These are phyloP conservation scores for Mechanitis messenoides DNA, from an alignment of 2,888 invertebrate genomes.

Conservation along the genomic window DNA sequence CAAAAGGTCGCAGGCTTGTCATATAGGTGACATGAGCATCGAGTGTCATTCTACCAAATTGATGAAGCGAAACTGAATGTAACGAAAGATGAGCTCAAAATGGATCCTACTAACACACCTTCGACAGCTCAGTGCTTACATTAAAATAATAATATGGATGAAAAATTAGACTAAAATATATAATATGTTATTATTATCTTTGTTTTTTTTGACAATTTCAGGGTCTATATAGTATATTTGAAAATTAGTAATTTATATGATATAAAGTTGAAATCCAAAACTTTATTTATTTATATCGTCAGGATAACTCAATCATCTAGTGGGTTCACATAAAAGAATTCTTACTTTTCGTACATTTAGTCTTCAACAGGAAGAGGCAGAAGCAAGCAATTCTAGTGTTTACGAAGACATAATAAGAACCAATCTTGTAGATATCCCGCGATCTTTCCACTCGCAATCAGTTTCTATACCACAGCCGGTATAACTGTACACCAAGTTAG, in stretches of 20 bases:
- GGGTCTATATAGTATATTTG: too few species aligned
- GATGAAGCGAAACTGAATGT: not conserved
- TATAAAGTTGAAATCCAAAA: too few species aligned
- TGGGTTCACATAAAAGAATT: not conserved
- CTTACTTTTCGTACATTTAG: slow-evolving; percentile 11
- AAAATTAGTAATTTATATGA: too few species aligned
- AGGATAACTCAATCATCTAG: not conserved
- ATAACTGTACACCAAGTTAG: slow-evolving; percentile 27
- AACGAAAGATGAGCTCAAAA: not conserved
- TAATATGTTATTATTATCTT: too few species aligned
- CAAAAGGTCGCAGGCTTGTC: slow-evolving; percentile 1
- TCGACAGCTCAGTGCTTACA: too few species aligned
- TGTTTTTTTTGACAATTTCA: too few species aligned
- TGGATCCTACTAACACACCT: too few species aligned
- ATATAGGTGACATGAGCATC: not conserved
- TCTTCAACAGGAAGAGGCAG: not conserved
- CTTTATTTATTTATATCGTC: too few species aligned
- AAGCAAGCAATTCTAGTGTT: slow-evolving; percentile 8
- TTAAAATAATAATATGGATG: too few species aligned
- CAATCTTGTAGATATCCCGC: slow-evolving; percentile 5
- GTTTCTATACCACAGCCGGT: slow-evolving; percentile 24
- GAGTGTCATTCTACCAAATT: not conserved
- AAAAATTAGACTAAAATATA: too few species aligned
- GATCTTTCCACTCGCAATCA: slow-evolving; percentile 14
- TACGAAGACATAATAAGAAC: slow-evolving; percentile 14